phyloP scores from a whole-genome alignment of 2,888 invertebrate genomes.

The Epistrophella euchroma region DNA sequence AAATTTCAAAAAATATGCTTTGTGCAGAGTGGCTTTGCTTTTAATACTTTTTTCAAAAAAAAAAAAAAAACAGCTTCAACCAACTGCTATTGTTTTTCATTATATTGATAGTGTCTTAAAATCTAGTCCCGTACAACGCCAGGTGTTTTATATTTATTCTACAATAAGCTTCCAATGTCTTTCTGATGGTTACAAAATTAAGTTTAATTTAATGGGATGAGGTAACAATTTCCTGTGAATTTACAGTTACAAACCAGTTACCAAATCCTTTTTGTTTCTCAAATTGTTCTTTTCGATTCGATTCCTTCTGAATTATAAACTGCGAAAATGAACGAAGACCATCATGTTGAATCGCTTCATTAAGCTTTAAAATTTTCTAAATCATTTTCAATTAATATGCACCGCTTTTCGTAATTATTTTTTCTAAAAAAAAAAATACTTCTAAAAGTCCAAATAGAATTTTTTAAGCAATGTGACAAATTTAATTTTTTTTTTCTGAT shows the following conservation, averaged over 20 bases:
- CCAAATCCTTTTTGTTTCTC: too few relatives aligned
- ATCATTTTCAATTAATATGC: too few relatives aligned
- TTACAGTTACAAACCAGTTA: not conserved
- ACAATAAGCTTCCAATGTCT: not conserved
- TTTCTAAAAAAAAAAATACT: too few relatives aligned
- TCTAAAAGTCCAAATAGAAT: too few relatives aligned
- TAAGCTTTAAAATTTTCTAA: too few relatives aligned
- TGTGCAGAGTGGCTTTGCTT: slow-evolving; percentile 15
- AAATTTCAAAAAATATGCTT: not conserved
- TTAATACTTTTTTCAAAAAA: not conserved
- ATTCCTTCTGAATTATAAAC: too few relatives aligned
- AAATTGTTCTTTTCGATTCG: too few relatives aligned
- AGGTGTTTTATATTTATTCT: not conserved
- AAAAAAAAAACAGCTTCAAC: not conserved
- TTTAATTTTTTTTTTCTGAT: too few relatives aligned
- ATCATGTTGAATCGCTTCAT: too few relatives aligned
- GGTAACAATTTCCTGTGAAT: not conserved
- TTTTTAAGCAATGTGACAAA: too few relatives aligned
- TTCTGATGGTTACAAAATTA: not conserved
- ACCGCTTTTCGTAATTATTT: too few relatives aligned
- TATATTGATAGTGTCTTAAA: not conserved
- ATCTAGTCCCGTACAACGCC: not conserved
- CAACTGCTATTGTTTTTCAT: not conserved
- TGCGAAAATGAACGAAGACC: too few relatives aligned
- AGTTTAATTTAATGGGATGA: not conserved